Conservation (phyloP, 2,888 invertebrate genomes). For the Hyles lineata region DNA sequence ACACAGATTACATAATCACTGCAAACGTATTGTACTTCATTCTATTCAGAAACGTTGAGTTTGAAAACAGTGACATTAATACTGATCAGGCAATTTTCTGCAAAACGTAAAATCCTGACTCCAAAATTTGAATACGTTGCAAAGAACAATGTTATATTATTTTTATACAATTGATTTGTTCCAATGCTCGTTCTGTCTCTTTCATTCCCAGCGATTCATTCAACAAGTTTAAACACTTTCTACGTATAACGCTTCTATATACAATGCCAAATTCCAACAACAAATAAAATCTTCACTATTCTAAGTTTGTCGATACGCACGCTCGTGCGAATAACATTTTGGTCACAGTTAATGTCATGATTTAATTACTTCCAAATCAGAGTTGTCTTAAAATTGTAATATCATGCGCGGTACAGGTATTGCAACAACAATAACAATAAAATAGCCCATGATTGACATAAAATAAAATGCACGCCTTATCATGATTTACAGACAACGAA, state of each 20-base stretch:
- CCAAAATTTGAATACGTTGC: constrained; percentile 21
- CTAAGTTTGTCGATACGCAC: constrained; percentile 57
- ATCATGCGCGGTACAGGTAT: constrained; percentile 30
- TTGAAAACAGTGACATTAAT: constrained; percentile 29
- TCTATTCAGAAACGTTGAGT: constrained; percentile 35
- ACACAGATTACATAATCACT: constrained; percentile 56
- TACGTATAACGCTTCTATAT: constrained; percentile 45
- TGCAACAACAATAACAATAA: constrained; percentile 20
- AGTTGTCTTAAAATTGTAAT: constrained; percentile 46
- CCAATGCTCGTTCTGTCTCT: constrained; percentile 5
- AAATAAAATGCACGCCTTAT: constrained; percentile 8
- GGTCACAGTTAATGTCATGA: constrained; percentile 66
- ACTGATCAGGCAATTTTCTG: constrained; percentile 31
- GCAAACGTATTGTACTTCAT: constrained; percentile 54
- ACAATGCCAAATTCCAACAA: constrained; percentile 51
- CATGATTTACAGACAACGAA: constrained; percentile 14
- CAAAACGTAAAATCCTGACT: constrained; percentile 29
- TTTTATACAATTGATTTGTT: constrained; percentile 18
- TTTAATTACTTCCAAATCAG: constrained; percentile 50
- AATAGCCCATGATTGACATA: constrained; percentile 55
- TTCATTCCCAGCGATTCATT: constrained; percentile 20
- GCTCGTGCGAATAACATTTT: constrained; percentile 50
- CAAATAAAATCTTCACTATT: constrained; percentile 64
- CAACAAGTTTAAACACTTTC: constrained; percentile 22
- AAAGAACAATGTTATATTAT: constrained; percentile 21